Evolutionary conservation across 2,113 vertebrate species (phyloP).

Genomic region (Gnathonemus longibarbis): DNA sequence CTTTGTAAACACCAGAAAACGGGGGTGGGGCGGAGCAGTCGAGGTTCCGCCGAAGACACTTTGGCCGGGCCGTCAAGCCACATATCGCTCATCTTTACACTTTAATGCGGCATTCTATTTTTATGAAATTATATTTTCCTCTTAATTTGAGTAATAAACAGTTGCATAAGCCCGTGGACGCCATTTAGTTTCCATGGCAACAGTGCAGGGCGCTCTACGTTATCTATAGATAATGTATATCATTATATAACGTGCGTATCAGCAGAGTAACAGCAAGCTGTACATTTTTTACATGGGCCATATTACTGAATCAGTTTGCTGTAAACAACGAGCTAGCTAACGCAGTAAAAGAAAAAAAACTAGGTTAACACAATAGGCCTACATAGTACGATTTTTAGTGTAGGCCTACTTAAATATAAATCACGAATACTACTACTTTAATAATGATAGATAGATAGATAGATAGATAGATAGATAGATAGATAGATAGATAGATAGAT

Average conservation of each 20-base stretch:
- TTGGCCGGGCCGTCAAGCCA: not conserved
- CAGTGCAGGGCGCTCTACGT: not conserved
- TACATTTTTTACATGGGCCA: not conserved
- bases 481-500: not conserved
- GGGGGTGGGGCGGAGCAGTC: not conserved
- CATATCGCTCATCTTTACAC: not conserved
- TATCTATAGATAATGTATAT: not conserved
- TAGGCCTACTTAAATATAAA: not conserved
- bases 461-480: not conserved
- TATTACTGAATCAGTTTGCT: not conserved
- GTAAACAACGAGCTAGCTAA: not conserved
- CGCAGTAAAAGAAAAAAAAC: not conserved
- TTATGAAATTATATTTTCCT: not conserved
- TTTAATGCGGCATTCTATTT: not conserved
- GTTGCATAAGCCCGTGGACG: not conserved
- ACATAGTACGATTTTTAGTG: not conserved
- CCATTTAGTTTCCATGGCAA: not conserved
- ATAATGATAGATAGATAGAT: too few relatives aligned
- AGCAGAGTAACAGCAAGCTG: not conserved
- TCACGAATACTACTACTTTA: not conserved
- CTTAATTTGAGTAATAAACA: not conserved
- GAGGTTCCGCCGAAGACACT: not conserved
- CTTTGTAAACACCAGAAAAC: not conserved
- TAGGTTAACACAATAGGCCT: not conserved
- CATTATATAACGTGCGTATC: not conserved